Conservation (phyloP, 2,888 invertebrate genomes). For the Melanophora roralis region DNA sequence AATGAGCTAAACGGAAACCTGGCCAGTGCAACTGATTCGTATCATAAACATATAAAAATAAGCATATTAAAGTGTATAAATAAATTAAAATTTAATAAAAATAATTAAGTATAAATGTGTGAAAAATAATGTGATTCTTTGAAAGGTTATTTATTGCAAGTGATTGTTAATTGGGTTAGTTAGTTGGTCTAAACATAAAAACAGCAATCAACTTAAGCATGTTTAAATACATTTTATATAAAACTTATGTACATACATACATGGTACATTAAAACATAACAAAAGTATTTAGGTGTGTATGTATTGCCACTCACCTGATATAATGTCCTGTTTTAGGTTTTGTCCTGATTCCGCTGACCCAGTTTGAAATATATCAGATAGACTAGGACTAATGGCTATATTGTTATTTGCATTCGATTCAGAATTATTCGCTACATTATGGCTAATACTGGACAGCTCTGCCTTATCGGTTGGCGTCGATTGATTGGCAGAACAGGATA, state of each 20-base stretch:
- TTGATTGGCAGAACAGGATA: conserved; percentile 45
- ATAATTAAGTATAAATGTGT: not conserved
- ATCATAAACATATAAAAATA: no score
- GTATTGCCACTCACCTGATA: conserved; percentile 70
- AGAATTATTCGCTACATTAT: conserved; percentile 6
- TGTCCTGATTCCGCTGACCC: conserved; percentile 59
- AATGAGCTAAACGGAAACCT: no score
- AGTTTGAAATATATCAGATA: conserved; percentile 53
- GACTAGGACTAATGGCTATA: conserved; percentile 51
- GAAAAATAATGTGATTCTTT: not conserved
- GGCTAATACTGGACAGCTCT: conserved; percentile 46
- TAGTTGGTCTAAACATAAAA: conserved; percentile 39
- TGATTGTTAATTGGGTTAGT: conserved; percentile 24
- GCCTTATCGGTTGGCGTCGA: conserved; percentile 46
- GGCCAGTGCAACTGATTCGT: no score
- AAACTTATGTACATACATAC: no score
- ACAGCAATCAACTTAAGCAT: conserved; percentile 27
- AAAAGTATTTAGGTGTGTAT: no score
- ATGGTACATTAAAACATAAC: not conserved
- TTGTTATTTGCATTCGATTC: conserved; percentile 37
- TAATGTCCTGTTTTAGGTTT: conserved; percentile 62
- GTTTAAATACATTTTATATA: not conserved
- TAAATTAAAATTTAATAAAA: not conserved
- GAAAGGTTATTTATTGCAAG: conserved; percentile 3
- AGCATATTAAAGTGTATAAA: no score